phyloP scores from a whole-genome alignment of 2,888 invertebrate genomes.

The Congeria kusceri region DNA sequence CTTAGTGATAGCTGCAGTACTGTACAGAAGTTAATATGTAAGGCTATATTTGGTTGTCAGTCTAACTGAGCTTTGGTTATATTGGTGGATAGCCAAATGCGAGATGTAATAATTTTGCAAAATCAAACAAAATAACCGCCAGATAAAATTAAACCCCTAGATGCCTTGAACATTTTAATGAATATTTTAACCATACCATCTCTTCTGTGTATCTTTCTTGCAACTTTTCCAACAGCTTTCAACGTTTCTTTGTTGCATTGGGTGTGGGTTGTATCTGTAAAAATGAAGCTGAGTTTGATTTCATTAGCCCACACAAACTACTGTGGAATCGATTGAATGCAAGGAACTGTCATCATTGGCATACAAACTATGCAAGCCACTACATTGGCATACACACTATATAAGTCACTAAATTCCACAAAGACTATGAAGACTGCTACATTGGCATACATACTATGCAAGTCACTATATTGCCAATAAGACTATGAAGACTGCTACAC shows the following conservation, averaged over 20 bases:
- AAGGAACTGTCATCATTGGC: no score
- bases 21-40: constrained; percentile 4
- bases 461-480: no score
- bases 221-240: constrained; percentile 27
- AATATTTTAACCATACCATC: constrained; percentile 24
- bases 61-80: constrained; percentile 3
- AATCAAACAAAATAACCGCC: constrained; percentile 17
- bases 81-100: constrained; percentile 10
- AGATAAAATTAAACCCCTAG: constrained; percentile 17
- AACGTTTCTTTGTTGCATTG: constrained; percentile 19
- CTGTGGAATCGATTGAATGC: no score
- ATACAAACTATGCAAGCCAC: no score
- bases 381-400: no score
- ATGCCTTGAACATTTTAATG: constrained; percentile 4
- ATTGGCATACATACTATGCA: no score
- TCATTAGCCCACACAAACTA: constrained; percentile 6
- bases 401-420: no score
- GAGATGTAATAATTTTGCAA: not conserved
- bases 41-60: constrained; percentile 6
- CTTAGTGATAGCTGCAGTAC: no score
- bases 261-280: constrained; percentile 26
- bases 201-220: constrained; percentile 24
- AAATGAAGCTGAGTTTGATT: constrained; percentile 13
- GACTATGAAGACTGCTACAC: no score
- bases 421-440: no score